phyloP scores from a whole-genome alignment of 2,113 vertebrate species.

The Lamprotornis superbus region DNA sequence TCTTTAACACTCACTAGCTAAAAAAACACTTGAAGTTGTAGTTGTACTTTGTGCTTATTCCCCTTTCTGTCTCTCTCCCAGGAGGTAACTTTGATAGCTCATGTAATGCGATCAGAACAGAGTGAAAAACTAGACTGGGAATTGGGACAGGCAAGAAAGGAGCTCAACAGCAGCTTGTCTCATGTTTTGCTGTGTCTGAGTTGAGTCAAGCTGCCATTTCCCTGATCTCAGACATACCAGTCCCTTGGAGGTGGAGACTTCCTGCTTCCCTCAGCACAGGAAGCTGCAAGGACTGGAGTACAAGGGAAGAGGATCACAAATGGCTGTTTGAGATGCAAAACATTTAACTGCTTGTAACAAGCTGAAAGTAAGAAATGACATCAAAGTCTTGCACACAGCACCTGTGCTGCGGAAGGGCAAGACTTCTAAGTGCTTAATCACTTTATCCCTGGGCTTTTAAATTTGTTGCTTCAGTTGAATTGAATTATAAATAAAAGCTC shows the following conservation, averaged over 20 bases:
- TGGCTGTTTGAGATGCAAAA: not conserved
- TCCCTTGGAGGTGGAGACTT: not conserved
- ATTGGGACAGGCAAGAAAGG: not conserved
- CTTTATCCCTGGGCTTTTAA: not conserved
- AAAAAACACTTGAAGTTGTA: not conserved
- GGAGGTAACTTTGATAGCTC: not conserved
- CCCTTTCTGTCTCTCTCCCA: not conserved
- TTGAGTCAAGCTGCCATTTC: not conserved
- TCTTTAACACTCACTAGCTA: not conserved
- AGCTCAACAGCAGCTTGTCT: not conserved
- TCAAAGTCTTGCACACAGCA: not conserved
- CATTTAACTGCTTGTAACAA: not conserved
- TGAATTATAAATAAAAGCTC: not conserved
- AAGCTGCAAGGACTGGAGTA: not conserved
- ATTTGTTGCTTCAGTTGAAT: not conserved
- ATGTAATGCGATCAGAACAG: not conserved
- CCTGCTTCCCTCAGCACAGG: not conserved
- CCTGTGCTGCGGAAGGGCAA: not conserved
- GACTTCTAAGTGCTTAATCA: not conserved
- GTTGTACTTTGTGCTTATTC: not conserved
- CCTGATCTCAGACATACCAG: too few species aligned
- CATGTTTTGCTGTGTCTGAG: accelerated
- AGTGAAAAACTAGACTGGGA: not conserved
- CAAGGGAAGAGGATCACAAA: not conserved
- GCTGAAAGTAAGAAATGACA: not conserved